These are phyloP conservation scores for Apotomis betuletana DNA, from an alignment of 2,888 invertebrate species.

Conservation along the genomic window DNA sequence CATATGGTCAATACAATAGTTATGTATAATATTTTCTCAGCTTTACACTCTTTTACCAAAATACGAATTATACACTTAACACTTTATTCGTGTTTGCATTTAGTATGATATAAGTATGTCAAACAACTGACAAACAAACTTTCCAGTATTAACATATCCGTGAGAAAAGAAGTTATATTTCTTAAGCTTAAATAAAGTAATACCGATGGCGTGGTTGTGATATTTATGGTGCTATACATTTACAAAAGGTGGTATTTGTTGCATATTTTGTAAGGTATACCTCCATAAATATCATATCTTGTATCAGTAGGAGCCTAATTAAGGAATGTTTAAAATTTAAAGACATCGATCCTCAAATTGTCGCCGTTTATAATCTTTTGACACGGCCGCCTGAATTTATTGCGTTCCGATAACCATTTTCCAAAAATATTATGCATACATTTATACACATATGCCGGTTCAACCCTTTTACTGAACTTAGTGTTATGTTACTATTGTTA, in stretches of 20 bases:
- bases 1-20: no score
- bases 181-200: constrained; percentile 20
- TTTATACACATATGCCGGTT: constrained; percentile 3
- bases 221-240: constrained; percentile 13
- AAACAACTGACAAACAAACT: neutral
- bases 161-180: constrained; percentile 13
- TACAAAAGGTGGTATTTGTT: constrained; percentile 7
- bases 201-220: constrained; percentile 13
- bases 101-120: neutral
- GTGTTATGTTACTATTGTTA: no score
- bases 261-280: constrained; percentile 27
- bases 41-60: neutral
- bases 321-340: constrained; percentile 27
- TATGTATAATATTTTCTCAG: no score
- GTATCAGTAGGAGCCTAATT: constrained; percentile 27
- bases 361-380: constrained; percentile 28
- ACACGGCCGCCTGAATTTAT: constrained; percentile 26
- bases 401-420: constrained; percentile 23
- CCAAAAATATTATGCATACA: constrained; percentile 15
- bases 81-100: neutral
- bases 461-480: neutral
- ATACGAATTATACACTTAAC: neutral
- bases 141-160: constrained; percentile 2
- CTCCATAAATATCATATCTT: constrained; percentile 29
- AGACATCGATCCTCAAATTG: constrained; percentile 29